phyloP scores from a whole-genome alignment of 2,888 invertebrate genomes.

The Danaus chrysippus region DNA sequence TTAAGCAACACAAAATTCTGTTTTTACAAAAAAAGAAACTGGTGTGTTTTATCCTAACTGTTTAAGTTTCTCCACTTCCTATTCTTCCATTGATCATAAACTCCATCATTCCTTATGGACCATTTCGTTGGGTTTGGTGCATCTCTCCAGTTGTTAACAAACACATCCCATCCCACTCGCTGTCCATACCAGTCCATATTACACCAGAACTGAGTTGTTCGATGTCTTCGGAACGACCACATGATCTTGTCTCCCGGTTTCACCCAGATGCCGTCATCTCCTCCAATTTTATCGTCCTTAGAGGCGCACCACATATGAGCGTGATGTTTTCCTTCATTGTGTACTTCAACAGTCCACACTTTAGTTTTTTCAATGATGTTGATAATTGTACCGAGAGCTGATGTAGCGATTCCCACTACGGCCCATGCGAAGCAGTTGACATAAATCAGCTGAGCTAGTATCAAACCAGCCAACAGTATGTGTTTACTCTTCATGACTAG shows the following conservation, averaged over 20 bases:
- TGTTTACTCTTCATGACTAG: not conserved
- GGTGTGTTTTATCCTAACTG: not conserved
- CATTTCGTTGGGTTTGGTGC: constrained; percentile 4
- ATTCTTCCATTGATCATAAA: constrained; percentile 2
- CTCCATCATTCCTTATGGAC: constrained; percentile 1
- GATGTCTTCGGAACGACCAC: constrained; percentile 1
- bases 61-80: constrained; percentile 1
- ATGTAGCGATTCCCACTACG: not conserved
- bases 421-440: not conserved
- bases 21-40: not conserved
- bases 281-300: constrained; percentile 1
- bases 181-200: constrained; percentile 4
- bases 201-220: not conserved
- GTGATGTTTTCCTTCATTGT: not conserved
- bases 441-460: constrained; percentile 5
- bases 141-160: constrained; percentile 5
- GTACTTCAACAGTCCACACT: not conserved
- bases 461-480: constrained; percentile 1
- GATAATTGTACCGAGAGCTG: constrained; percentile 1
- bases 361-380: not conserved
- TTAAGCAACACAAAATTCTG: too few relatives aligned
- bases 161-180: constrained; percentile 1
- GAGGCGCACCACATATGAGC: constrained; percentile 3
- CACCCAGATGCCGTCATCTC: not conserved
- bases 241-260: constrained; percentile 1